Evolutionary conservation across 2,888 invertebrate species (phyloP).

Genomic region (Pycnomerus fuliginosus): DNA sequence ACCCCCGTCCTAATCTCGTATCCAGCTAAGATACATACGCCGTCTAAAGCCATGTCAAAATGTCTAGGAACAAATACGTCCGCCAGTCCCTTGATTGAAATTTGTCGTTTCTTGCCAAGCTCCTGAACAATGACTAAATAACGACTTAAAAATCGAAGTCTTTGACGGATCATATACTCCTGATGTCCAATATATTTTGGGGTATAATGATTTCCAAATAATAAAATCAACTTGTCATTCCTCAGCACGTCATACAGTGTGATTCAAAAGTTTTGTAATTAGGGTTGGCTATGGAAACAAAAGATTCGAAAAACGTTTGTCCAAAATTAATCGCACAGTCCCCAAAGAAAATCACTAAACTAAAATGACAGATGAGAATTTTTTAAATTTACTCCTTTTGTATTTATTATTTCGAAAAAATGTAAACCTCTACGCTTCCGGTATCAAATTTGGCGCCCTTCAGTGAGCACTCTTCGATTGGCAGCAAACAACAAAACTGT

Average conservation of each 20-base stretch:
- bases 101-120: neutral
- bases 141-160: neutral
- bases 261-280: too few relatives aligned
- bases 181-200: neutral
- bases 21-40: neutral
- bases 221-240: neutral
- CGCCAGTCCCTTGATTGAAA: neutral
- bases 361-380: too few relatives aligned
- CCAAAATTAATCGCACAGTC: too few relatives aligned
- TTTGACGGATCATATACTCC: neutral
- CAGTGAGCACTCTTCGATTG: too few relatives aligned
- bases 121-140: neutral
- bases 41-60: neutral
- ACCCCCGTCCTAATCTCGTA: neutral
- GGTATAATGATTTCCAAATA: neutral
- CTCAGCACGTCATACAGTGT: neutral
- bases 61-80: neutral
- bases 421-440: too few relatives aligned
- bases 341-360: too few relatives aligned
- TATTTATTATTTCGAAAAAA: too few relatives aligned
- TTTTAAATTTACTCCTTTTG: too few relatives aligned
- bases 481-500: too few relatives aligned
- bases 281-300: too few relatives aligned
- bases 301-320: too few relatives aligned
- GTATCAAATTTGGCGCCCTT: too few relatives aligned